phyloP scores from a whole-genome alignment of 2,888 invertebrate genomes.

The Hyles lineata region DNA sequence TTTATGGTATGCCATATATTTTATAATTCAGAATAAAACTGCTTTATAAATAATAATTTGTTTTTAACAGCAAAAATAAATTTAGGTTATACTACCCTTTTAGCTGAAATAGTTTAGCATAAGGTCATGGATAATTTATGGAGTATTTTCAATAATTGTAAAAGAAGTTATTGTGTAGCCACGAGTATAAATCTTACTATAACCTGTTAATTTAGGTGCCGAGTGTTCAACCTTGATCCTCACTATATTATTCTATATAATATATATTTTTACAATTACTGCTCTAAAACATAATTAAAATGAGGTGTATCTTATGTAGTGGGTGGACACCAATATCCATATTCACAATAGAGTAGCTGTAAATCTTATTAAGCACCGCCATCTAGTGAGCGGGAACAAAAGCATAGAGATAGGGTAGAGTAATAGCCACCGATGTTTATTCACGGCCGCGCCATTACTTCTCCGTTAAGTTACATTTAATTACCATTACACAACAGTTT shows the following conservation, averaged over 20 bases:
- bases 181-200: too few species aligned
- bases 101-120: too few species aligned
- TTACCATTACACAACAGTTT: conserved; percentile 55
- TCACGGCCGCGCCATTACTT: conserved; percentile 55
- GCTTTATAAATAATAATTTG: neutral
- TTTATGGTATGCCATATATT: neutral
- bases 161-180: too few species aligned
- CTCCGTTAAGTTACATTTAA: conserved; percentile 57
- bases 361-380: conserved; percentile 63
- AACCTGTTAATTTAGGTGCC: neutral
- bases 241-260: neutral
- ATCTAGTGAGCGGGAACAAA: conserved; percentile 50
- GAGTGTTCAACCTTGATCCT: neutral
- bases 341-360: conserved; percentile 40
- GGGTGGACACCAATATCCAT: neutral
- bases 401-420: conserved; percentile 39
- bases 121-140: too few species aligned
- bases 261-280: neutral
- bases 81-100: neutral
- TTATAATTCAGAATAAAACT: too few species aligned
- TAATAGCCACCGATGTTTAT: conserved; percentile 51
- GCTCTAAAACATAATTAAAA: neutral
- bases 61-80: neutral
- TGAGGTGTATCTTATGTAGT: too few species aligned
- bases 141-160: too few species aligned